These are phyloP conservation scores for Platycheirus rosarum DNA, from an alignment of 2,888 invertebrate species.

Conservation along the genomic window DNA sequence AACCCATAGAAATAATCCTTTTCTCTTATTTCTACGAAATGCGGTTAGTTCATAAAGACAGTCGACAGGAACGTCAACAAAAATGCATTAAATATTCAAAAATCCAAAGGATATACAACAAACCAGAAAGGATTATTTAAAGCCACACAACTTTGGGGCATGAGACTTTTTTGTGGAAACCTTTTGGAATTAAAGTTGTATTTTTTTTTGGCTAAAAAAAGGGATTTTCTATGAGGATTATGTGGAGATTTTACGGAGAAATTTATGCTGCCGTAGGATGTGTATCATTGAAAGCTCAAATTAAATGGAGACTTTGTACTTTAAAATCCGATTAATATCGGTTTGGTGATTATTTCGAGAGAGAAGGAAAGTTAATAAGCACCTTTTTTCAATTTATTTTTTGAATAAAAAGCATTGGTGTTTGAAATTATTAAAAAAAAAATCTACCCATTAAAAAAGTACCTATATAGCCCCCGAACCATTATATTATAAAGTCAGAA, in stretches of 20 bases:
- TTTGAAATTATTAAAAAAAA: too few species aligned
- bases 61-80: neutral
- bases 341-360: too few species aligned
- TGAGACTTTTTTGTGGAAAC: neutral
- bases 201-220: neutral
- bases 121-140: neutral
- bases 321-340: neutral
- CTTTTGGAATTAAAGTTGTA: neutral
- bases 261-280: neutral
- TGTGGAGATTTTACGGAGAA: neutral
- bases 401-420: too few species aligned
- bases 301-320: neutral
- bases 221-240: neutral
- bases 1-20: slow-evolving; percentile 29
- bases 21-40: slow-evolving; percentile 18
- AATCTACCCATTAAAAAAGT: too few species aligned
- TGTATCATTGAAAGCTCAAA: too few species aligned
- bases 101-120: neutral
- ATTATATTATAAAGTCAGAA: neutral
- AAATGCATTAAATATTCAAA: neutral
- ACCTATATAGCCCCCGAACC: too few species aligned
- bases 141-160: neutral
- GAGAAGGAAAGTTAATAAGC: too few species aligned
- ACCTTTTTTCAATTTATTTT: too few species aligned
- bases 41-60: slow-evolving; percentile 1